phyloP scores from a whole-genome alignment of 2,797 vertebrate genomes.

The Malacoctenus gilli region DNA sequence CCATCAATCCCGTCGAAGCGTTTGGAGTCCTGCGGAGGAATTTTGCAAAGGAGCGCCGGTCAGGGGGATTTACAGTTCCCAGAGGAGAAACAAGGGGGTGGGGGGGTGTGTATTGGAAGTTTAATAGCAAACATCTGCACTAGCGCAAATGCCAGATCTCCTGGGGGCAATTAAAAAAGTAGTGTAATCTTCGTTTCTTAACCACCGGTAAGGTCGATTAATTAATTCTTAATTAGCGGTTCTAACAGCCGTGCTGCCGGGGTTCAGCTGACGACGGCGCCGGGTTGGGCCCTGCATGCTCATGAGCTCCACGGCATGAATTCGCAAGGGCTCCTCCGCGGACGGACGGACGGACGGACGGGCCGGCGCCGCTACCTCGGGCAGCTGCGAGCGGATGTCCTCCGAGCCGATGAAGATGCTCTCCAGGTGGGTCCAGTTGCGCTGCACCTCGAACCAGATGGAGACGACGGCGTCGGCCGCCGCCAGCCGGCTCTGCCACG shows the following conservation, averaged over 20 bases:
- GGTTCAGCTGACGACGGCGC: conserved; percentile 16
- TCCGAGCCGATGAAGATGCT: conserved; percentile 96
- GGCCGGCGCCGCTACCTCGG: conserved; percentile 84
- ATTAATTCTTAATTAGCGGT: conserved; percentile 52
- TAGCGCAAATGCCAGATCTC: conserved; percentile 40
- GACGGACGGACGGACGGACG: too few species aligned
- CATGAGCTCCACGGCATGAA: conserved; percentile 16
- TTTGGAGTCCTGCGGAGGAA: conserved; percentile 86
- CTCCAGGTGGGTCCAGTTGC: conserved; percentile 92
- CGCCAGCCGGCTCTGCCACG: conserved; percentile 91
- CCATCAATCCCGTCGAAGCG: conserved; percentile 90
- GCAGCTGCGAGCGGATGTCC: conserved; percentile 93
- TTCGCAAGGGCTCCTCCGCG: too few species aligned
- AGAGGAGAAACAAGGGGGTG: conserved; percentile 22
- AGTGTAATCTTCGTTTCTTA: conserved; percentile 47
- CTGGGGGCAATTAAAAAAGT: conserved; percentile 56
- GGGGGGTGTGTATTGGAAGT: conserved; percentile 36
- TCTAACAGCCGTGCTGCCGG: conserved; percentile 21
- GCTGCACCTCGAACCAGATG: conserved; percentile 95
- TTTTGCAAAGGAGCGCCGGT: conserved; percentile 51
- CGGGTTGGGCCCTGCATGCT: conserved; percentile 23
- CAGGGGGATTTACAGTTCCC: conserved; percentile 39
- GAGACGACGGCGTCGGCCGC: conserved; percentile 85
- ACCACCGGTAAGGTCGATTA: conserved; percentile 37
- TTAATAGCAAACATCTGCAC: conserved; percentile 76